Evolutionary conservation across 2,113 vertebrate species (phyloP), one percentile per base, ranked within the genome.

Genomic region (Aldabrachelys gigantea): DNA sequence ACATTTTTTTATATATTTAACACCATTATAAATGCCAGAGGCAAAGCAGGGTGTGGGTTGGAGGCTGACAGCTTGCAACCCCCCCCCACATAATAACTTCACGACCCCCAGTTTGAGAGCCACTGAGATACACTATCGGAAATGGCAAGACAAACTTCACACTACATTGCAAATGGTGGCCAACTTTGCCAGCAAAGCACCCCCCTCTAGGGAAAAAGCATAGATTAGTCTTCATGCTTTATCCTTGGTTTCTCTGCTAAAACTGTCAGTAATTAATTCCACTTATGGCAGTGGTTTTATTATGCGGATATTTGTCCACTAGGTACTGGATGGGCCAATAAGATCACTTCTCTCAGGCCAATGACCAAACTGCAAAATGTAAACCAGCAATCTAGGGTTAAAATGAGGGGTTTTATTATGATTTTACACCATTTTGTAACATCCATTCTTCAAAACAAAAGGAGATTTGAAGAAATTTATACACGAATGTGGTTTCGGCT

Each of bases 81-180:
- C 13, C 50, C 13, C 13, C 50, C 4, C 50, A 50, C 50, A 50
- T 50, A 50, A 50, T 50, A 50, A 50, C 50, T 13, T 50, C 50
- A 50, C 50, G 13, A 50, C 50, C 50, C 50, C 50, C 13, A 16
- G 13, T 50, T 50, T 50, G 50, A 50, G 50, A 50, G 14, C 13
- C 50, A 1, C 49, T 14, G 50, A 50, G 9, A 84, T 72, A 86
- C 93, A 95, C 89, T 84, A 87, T 54, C 91, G 96, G 96, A 93
- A 97, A 94, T 94, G 96, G 89, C 92, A 96, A 21, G 38, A 1
- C 85, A 85, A 19, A 72, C 83, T 84, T 76, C 47, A 86, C 41
- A 80, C 14, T 4, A 1, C n/a, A 10, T 47, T 6, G 50, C 38
- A 24, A 56, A 89, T 14, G 75, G 49, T 13, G 2, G 19, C 65